Base-by-base conservation (phyloP, 2,113 vertebrate species). In the Labeo rohita region DNA sequence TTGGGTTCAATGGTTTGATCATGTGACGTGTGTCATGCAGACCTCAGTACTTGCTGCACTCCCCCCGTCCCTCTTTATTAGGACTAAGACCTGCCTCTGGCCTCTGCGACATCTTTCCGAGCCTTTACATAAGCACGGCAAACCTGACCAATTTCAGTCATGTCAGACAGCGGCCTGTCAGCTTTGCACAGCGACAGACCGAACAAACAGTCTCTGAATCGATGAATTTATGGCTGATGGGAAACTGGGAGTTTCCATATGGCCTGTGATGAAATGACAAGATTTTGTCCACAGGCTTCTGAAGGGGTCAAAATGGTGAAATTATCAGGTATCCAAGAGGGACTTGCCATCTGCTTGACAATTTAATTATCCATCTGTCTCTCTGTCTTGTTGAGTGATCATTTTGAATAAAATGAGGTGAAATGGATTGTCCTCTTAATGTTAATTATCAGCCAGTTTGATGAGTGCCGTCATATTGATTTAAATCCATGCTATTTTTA, bases 311-410 rank as follows among this genome's bases (percentile, higher is more conserved):
- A 87, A 89, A 79, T 89, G 84, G 75, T 85, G 84, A 89, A 89
- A 89, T 87, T 83, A 87, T 87, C 88, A 87, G 88, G 84, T 87
- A 84, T 86, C 82, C 88, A 87, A 80, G 80, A 84, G 88, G 88
- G 88, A 87, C 86, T 85, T 89, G 86, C 86, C 88, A 87, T 85
- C 86, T 89, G 86, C 84, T 80, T 85, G 88, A 89, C 88, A 86
- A 77, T 84, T 89, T 87, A 80, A 87, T 87, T 89, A 87, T 85
- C 86, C 86, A 77, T 85, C 80, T 85, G 88, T 85, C 47, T 84
- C 73, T 66, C 73, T 73, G 88, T 89, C 81, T 86, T 88, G 84
- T 89, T 87, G 85, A 85, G 85, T 84, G 86, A 84, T 89, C 84
- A 87, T 73, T 89, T 87, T 80, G 56, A 61, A 89, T 83, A 85